Evolutionary conservation across 2,797 vertebrate species (phyloP).

Genomic region (Pangasius sanitwongsei): DNA sequence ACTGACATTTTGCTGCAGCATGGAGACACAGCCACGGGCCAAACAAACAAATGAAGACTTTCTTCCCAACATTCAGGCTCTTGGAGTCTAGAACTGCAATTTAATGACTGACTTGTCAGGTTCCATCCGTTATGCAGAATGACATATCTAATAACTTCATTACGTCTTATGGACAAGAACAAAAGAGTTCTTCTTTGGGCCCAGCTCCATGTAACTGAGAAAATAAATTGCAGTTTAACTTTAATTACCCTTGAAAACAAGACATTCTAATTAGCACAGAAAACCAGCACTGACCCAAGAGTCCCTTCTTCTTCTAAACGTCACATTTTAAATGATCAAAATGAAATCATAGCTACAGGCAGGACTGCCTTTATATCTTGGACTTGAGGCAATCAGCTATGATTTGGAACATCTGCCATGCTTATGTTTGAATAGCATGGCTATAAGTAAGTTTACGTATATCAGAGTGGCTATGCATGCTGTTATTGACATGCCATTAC

Average conservation of each 20-base stretch:
- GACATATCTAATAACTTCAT: constrained; percentile 31
- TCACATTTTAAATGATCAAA: neutral
- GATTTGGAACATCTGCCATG: neutral
- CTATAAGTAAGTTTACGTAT: neutral
- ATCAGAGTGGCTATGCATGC: neutral
- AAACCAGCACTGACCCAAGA: neutral
- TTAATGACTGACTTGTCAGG: constrained; percentile 20
- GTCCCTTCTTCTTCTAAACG: neutral
- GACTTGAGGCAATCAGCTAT: neutral
- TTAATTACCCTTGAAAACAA: constrained; percentile 31
- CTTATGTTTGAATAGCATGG: neutral
- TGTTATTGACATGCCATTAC: too few species aligned
- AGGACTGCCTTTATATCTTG: neutral
- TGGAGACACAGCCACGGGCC: constrained; percentile 10
- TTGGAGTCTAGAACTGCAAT: neutral
- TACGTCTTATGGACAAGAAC: neutral
- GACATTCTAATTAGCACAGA: neutral
- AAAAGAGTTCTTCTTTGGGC: neutral
- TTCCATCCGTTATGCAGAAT: constrained; percentile 11
- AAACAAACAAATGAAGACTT: constrained; percentile 33
- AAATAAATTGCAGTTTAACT: constrained; percentile 19
- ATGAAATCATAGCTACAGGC: neutral
- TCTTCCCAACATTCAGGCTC: constrained; percentile 5
- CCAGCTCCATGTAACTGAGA: neutral
- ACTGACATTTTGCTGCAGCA: constrained; percentile 19